phyloP scores from a whole-genome alignment of 2,113 vertebrate species.

The Eolophus roseicapilla region DNA sequence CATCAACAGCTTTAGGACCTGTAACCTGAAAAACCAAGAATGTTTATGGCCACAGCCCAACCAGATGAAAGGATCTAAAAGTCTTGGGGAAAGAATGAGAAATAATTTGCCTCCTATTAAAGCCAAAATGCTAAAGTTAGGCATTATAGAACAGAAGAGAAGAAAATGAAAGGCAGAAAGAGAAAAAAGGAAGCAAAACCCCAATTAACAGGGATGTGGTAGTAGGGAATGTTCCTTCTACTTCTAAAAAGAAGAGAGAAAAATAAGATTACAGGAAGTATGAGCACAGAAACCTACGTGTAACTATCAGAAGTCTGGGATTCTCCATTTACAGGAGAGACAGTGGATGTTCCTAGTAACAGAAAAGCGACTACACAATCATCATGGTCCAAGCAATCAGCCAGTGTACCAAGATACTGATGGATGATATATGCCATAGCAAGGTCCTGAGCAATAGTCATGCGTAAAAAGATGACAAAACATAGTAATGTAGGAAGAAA shows the following conservation, averaged over 20 bases:
- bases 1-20: not conserved
- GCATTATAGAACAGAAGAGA: not conserved
- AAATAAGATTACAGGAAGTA: not conserved
- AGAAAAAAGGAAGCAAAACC: not conserved
- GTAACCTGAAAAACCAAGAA: slow-evolving; percentile 38
- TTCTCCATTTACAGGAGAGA: not conserved
- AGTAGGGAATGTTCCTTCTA: not conserved
- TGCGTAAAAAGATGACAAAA: not conserved
- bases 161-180: not conserved
- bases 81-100: not conserved
- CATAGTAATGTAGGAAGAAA: not conserved
- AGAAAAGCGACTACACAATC: not conserved
- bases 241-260: not conserved
- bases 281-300: not conserved
- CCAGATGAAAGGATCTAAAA: not conserved
- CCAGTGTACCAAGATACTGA: not conserved
- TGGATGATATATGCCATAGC: not conserved
- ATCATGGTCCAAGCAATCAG: not conserved
- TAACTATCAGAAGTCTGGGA: not conserved
- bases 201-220: not conserved
- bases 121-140: not conserved
- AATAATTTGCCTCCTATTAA: not conserved
- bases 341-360: not conserved
- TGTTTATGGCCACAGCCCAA: not conserved
- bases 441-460: not conserved